Evolutionary conservation across 2,888 invertebrate species (phyloP).

Genomic region (Salticus scenicus): DNA sequence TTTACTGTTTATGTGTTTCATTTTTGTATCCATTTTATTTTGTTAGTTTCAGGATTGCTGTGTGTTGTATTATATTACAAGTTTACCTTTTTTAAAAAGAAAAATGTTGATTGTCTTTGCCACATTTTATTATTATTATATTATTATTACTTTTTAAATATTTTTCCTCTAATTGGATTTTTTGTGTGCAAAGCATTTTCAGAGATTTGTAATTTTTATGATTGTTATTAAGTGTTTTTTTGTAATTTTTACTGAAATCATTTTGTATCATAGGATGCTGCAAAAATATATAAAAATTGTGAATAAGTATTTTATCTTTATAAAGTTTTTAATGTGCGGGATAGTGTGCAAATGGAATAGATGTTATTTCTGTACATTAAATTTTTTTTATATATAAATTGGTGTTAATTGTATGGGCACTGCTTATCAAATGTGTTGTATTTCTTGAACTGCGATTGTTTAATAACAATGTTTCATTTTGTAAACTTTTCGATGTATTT

Average conservation of each 20-base stretch:
- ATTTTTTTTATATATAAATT: not conserved
- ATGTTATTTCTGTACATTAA: not conserved
- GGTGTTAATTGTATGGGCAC: not conserved
- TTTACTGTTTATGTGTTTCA: slow-evolving; percentile 36
- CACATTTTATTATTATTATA: not conserved
- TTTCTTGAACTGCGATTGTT: not conserved
- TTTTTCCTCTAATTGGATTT: not conserved
- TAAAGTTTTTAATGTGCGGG: not conserved
- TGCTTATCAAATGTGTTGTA: not conserved
- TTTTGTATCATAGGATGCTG: not conserved
- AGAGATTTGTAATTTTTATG: not conserved
- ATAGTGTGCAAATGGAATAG: not conserved
- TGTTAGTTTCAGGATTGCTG: not conserved
- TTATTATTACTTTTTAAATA: not conserved
- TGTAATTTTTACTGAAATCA: not conserved
- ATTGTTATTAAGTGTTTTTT: not conserved
- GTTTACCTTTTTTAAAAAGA: not conserved
- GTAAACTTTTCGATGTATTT: not conserved
- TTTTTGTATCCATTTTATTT: slow-evolving; percentile 44
- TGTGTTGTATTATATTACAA: not conserved
- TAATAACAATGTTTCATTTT: not conserved
- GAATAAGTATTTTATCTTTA: slow-evolving; percentile 9
- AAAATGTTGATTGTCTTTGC: not conserved
- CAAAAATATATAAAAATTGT: not conserved
- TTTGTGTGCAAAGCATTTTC: not conserved